A percentile compares a stretch with the other conserved stretches of the same genome.
These are phyloP conservation scores for Vireo altiloquus DNA, from an alignment of 2,113 vertebrate genomes.

Conservation along the genomic window DNA sequence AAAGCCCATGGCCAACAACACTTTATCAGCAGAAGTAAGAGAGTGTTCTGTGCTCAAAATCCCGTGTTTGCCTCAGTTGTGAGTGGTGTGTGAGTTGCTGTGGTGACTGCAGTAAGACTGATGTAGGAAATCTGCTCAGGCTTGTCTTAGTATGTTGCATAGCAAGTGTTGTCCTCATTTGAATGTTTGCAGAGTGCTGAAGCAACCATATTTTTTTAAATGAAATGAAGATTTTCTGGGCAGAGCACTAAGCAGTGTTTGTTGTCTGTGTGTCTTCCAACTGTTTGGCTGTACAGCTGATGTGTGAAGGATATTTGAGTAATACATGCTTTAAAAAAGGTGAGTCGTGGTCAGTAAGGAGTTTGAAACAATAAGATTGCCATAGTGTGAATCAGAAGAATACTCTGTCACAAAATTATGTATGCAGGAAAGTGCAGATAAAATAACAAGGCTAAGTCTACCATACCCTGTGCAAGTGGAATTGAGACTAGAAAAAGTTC, in stretches of 20 bases:
- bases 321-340: background rate
- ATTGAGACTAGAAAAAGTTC: background rate
- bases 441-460: background rate
- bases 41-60: background rate
- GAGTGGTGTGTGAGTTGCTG: background rate
- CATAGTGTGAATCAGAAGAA: background rate
- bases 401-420: background rate
- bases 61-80: background rate
- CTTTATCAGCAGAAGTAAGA: conserved; percentile 81
- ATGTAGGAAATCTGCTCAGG: background rate
- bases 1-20: conserved; percentile 78
- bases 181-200: background rate
- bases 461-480: background rate
- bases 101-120: background rate
- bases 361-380: background rate
- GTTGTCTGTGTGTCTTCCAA: background rate
- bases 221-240: background rate
- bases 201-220: background rate
- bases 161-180: background rate
- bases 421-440: background rate
- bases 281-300: background rate
- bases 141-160: background rate
- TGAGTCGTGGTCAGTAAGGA: background rate
- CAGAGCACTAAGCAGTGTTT: background rate
- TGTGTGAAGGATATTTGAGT: background rate